Conservation (phyloP, 1,140 invertebrate species). For the Macrosteles quadrilineatus region DNA sequence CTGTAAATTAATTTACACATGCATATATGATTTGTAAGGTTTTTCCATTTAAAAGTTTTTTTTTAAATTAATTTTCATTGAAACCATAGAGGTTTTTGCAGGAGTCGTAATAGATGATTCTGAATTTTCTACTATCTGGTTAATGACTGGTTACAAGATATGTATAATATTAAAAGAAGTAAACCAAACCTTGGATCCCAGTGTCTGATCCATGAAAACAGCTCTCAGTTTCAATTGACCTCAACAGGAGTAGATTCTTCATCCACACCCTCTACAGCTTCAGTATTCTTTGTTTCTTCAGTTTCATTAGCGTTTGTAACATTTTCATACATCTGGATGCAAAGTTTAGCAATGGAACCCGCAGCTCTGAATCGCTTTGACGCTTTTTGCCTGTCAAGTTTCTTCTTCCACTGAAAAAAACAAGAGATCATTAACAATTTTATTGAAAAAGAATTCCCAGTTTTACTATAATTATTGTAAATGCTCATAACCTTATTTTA, state of each 20-base stretch:
- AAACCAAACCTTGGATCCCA: too few species aligned
- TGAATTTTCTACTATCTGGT: too few species aligned
- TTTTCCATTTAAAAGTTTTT: too few species aligned
- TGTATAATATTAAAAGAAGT: too few species aligned
- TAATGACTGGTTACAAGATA: too few species aligned
- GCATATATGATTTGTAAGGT: too few species aligned
- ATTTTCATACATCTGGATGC: conserved; percentile 40
- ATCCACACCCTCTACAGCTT: background rate
- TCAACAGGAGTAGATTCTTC: background rate
- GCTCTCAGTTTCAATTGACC: conserved; percentile 12
- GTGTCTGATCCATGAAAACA: too few species aligned
- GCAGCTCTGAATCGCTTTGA: conserved; percentile 68
- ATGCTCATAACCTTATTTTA: background rate
- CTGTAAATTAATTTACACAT: too few species aligned
- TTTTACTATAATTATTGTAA: conserved; percentile 1
- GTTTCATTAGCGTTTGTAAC: conserved; percentile 21
- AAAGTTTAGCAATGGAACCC: conserved; percentile 55
- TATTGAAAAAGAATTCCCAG: background rate
- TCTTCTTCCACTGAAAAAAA: conserved; percentile 68
- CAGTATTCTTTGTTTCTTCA: background rate
- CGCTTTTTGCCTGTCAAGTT: conserved; percentile 64
- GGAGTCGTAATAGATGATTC: too few species aligned
- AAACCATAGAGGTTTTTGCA: too few species aligned
- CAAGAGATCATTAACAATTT: conserved; percentile 17
- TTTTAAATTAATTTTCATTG: too few species aligned